phyloP scores from a whole-genome alignment of 2,113 vertebrate genomes.

The Chionis minor region DNA sequence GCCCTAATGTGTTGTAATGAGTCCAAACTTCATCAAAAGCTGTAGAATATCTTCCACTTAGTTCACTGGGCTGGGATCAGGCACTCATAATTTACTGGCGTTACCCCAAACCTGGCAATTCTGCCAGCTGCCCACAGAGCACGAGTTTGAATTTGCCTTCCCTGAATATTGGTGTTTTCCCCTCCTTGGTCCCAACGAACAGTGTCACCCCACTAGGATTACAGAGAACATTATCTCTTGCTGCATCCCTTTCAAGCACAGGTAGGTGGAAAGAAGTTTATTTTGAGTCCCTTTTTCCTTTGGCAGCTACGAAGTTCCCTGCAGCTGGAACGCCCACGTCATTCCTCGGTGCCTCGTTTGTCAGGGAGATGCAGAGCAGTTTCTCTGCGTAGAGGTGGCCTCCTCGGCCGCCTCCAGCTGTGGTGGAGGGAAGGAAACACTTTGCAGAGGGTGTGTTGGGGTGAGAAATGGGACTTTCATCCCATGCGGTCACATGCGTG shows the following conservation, averaged over 20 bases:
- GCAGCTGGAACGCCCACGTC: neutral
- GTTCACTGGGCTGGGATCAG: neutral
- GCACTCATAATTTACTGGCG: neutral
- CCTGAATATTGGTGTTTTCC: neutral
- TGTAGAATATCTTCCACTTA: neutral
- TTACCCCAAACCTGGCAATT: neutral
- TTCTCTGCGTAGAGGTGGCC: neutral
- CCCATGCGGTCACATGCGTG: neutral
- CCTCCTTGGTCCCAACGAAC: neutral
- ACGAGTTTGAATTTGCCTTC: neutral
- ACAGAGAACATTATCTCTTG: rapidly evolving
- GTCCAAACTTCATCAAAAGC: neutral
- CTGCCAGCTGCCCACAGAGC: neutral
- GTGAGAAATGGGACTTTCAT: neutral
- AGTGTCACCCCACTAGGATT: rapidly evolving
- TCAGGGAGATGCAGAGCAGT: neutral
- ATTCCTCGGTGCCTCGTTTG: neutral
- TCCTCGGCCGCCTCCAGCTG: rapidly evolving
- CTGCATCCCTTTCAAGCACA: neutral
- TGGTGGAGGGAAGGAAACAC: neutral
- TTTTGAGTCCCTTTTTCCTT: neutral
- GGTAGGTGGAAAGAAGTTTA: neutral
- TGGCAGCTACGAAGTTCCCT: neutral
- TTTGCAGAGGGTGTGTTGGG: neutral
- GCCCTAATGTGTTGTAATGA: neutral